Conservation (phyloP, 2,888 invertebrate species). For the Tortrix viridana region DNA sequence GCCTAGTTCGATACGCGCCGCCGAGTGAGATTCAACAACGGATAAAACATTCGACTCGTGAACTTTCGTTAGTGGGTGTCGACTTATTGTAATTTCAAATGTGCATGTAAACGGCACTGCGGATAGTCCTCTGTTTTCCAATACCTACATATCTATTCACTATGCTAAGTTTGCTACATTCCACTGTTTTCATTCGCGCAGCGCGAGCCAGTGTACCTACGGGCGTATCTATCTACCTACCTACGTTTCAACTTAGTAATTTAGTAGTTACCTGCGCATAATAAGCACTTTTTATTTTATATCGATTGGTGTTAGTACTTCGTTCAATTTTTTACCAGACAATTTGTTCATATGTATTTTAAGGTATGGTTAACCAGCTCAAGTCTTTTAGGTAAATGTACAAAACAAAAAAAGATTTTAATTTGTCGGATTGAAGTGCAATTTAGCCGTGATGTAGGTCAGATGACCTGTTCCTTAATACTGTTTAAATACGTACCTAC, state of each 20-base stretch:
- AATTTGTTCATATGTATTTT: no score
- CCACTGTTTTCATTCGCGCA: constrained; percentile 21
- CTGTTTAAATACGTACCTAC: no score
- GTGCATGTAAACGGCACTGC: constrained; percentile 57
- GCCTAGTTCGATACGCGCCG: constrained; percentile 9
- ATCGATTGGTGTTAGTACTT: no score
- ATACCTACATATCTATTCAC: constrained; percentile 42
- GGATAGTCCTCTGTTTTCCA: constrained; percentile 44
- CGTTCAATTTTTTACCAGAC: no score
- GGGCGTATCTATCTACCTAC: background rate
- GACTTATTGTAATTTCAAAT: constrained; percentile 81
- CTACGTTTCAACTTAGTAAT: background rate
- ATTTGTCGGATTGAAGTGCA: no score
- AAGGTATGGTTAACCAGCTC: no score
- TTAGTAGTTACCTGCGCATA: background rate
- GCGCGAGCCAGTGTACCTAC: background rate
- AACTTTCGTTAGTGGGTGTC: constrained; percentile 70
- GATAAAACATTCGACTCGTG: constrained; percentile 70
- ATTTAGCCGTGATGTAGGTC: no score
- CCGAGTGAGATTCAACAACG: constrained; percentile 60
- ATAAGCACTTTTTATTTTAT: no score
- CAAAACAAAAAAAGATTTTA: no score
- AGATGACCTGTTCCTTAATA: no score
- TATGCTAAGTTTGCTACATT: constrained; percentile 37
- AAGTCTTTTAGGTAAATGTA: no score